Evolutionary conservation across 2,888 invertebrate genomes (phyloP).

Genomic region (Lycaena phlaeas): DNA sequence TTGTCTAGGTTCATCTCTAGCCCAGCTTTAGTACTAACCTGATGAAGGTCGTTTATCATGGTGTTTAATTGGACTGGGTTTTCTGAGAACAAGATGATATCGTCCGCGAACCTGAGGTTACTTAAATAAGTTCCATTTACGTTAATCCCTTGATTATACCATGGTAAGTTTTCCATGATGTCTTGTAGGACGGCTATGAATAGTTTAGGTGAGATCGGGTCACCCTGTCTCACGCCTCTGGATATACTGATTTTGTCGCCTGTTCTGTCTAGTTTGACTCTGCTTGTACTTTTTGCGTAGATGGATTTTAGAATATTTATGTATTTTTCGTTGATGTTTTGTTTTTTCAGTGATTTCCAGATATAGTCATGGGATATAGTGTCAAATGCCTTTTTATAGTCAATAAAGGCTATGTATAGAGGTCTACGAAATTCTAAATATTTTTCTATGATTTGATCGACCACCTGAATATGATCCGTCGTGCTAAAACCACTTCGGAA

Average conservation of each 20-base stretch:
- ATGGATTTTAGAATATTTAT: conserved; percentile 12
- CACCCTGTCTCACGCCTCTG: conserved; percentile 15
- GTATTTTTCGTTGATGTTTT: conserved; percentile 2
- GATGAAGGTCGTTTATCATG: no score
- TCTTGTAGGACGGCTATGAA: conserved; percentile 15
- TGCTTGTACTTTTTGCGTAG: no score
- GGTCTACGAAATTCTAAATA: not conserved
- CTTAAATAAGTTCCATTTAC: conserved; percentile 13
- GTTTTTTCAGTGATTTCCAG: not conserved
- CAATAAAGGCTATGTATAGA: not conserved
- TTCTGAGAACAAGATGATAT: conserved; percentile 13
- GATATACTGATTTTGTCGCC: conserved; percentile 13
- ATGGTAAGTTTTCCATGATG: conserved; percentile 12
- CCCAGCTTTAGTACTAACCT: no score
- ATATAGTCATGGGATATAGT: not conserved
- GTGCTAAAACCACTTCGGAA: not conserved
- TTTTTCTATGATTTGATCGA: not conserved
- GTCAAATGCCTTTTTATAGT: not conserved
- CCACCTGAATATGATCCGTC: not conserved
- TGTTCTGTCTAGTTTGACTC: conserved; percentile 14
- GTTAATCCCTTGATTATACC: conserved; percentile 14
- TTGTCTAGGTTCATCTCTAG: no score
- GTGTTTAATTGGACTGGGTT: not conserved
- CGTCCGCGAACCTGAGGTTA: conserved; percentile 16
- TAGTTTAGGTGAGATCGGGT: conserved; percentile 16